Evolutionary conservation across 2,797 vertebrate species (phyloP), one percentile per base, ranked within the genome.

Genomic region (Malurus splendens): DNA sequence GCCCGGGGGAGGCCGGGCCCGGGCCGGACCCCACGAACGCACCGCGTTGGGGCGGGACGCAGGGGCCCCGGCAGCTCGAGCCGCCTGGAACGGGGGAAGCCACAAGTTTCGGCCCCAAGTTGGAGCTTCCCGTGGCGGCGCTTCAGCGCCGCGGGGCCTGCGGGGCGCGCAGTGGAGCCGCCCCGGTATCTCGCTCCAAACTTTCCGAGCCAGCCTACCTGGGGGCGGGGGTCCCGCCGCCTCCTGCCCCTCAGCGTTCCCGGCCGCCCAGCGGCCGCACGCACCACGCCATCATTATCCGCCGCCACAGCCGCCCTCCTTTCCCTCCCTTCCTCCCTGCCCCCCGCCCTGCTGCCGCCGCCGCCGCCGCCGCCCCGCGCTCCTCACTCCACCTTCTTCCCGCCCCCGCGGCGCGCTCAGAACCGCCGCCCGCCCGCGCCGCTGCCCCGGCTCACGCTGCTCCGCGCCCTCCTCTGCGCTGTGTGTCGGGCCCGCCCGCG

Each of bases 181-280:
- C 72, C 57, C 44, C 84, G 5, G 20, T 66, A 33, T 76, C 90
- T 72, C 73, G 19, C 81, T 73, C 77, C 54, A 64, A 92, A 92
- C 87, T 93, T 93, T 82, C 72, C 74, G 14, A 89, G 74, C 76
- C 89, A 79, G 73, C 89, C 91, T 85, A 68, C 84, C 89, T 82
- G 77, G 74, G 78, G 85, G 81, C 66, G 78, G 90, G 85, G 90
- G 90, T 72, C 78, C 83, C 55, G 36, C 76, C 80, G 51, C 23
- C 73, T 62, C 72, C 90, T 57, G 45, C 61, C 42, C 33, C 45
- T 61, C 67, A 74, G 66, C 48, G 51, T n/a, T 67, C 9, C 57
- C 54, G 62, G 70, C 86, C 81, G 82, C 81, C 84, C 86, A 51
- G 56, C 84, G 79, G 82, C 85, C 86, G 47, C 75, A 7, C 59